Evolutionary conservation across 2,113 vertebrate species (phyloP).

Genomic region (Cranoglanis bouderius): DNA sequence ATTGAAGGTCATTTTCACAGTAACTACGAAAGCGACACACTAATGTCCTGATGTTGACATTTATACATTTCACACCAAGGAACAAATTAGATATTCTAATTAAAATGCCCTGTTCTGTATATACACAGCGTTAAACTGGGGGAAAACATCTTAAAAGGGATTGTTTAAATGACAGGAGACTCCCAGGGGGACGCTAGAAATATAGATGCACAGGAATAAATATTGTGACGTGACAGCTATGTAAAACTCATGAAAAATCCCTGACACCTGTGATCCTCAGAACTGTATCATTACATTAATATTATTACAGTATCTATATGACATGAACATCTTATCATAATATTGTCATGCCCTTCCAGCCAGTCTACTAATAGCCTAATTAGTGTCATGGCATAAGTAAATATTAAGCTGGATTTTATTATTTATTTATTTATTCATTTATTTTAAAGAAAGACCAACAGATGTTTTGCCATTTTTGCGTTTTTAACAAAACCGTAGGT

Average conservation of each 20-base stretch:
- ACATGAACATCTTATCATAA: background rate
- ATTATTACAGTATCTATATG: background rate
- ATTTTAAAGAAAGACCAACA: no score
- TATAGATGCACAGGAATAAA: background rate
- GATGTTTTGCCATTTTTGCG: background rate
- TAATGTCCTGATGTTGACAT: background rate
- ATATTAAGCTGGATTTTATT: background rate
- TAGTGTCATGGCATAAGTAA: background rate
- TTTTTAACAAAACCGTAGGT: background rate
- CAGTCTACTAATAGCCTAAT: background rate
- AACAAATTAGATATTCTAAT: background rate
- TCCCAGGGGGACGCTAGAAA: background rate
- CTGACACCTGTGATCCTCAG: background rate
- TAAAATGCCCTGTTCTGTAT: background rate
- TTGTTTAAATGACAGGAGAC: background rate
- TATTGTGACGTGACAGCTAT: background rate
- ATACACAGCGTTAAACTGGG: background rate
- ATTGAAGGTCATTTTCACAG: no score
- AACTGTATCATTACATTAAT: background rate
- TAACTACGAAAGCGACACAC: background rate
- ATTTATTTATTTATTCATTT: background rate
- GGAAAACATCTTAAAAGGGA: no score
- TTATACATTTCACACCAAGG: background rate
- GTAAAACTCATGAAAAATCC: background rate
- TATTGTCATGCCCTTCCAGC: background rate